Conservation (phyloP, 2,888 invertebrate species). For the Synergus laeviventris region DNA sequence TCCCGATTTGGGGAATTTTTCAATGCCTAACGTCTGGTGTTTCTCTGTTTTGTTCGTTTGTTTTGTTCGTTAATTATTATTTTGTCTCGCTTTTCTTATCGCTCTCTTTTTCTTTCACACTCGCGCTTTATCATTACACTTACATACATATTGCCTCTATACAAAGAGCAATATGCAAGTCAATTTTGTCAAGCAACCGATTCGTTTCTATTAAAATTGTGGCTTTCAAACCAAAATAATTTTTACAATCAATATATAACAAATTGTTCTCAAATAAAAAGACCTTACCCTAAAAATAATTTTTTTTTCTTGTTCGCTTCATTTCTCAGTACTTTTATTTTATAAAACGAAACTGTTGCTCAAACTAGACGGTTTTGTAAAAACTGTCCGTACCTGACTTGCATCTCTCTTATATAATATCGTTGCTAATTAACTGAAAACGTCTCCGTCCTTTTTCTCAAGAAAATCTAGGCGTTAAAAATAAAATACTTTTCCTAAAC, state of each 20-base stretch:
- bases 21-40: slow-evolving; percentile 48
- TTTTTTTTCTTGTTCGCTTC: background rate
- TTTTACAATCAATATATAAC: background rate
- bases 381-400: slow-evolving; percentile 25
- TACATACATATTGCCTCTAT: slow-evolving; percentile 13
- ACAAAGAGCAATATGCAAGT: slow-evolving; percentile 33
- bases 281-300: background rate
- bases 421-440: slow-evolving; percentile 5
- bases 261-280: background rate
- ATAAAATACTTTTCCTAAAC: slow-evolving; percentile 10
- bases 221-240: background rate
- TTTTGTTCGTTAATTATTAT: slow-evolving; percentile 51
- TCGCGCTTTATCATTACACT: slow-evolving; percentile 33
- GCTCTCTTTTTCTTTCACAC: slow-evolving; percentile 17
- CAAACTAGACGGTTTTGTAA: slow-evolving; percentile 25
- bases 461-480: background rate
- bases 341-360: slow-evolving; percentile 28
- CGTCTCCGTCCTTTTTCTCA: background rate
- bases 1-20: slow-evolving; percentile 54
- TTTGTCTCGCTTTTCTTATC: slow-evolving; percentile 3
- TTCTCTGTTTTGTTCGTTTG: slow-evolving; percentile 38
- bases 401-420: slow-evolving; percentile 17
- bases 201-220: slow-evolving; percentile 1
- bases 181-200: slow-evolving; percentile 7
- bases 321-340: background rate